These are phyloP conservation scores for Neomonachus schauinslandi DNA, from an alignment of 2,113 vertebrate genomes.

Conservation along the genomic window DNA sequence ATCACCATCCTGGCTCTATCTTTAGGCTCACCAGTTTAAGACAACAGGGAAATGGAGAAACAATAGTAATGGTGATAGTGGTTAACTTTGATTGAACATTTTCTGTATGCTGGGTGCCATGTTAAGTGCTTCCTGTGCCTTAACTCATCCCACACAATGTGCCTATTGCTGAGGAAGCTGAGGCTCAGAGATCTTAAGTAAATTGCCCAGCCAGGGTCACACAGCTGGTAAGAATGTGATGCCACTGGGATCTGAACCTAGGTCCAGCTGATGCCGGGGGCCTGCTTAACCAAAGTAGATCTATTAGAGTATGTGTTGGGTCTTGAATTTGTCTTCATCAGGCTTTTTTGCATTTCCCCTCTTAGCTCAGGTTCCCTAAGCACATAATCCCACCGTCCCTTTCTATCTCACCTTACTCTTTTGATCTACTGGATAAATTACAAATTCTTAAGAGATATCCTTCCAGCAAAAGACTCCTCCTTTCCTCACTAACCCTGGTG, in stretches of 20 bases:
- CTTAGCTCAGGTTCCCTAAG: background rate
- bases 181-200: background rate
- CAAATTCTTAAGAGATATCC: background rate
- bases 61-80: background rate
- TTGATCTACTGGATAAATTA: background rate
- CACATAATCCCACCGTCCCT: background rate
- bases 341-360: background rate
- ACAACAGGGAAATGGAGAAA: background rate
- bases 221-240: background rate
- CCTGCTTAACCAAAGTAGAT: background rate
- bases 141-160: background rate
- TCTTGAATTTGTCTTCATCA: background rate
- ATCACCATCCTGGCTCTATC: background rate
- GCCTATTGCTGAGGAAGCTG: background rate
- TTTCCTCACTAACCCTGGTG: background rate
- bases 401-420: background rate
- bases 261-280: background rate
- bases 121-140: background rate
- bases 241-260: background rate
- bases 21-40: background rate
- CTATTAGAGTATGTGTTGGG: background rate
- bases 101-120: background rate
- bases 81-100: background rate
- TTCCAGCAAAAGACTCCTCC: background rate
- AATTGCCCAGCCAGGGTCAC: background rate